A percentile compares a stretch with the other conserved stretches of the same genome.
These are phyloP conservation scores for Gallinago stenura DNA, from an alignment of 2,797 vertebrate species.

Conservation along the genomic window DNA sequence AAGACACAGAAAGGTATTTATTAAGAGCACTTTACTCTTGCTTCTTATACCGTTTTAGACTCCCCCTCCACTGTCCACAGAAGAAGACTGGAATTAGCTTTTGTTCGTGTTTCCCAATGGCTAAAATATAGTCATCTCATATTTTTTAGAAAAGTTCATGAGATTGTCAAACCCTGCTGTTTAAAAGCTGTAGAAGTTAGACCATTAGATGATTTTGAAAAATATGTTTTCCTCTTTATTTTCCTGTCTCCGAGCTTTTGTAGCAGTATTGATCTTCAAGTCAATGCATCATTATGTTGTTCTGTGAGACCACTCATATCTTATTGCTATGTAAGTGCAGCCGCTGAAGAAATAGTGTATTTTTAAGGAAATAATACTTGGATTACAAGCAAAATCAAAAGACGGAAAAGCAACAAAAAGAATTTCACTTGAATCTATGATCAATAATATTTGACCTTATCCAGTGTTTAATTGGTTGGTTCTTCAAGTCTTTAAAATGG, in stretches of 20 bases:
- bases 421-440: slow-evolving; percentile 68
- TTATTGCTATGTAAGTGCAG: slow-evolving; percentile 58
- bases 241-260: slow-evolving; percentile 56
- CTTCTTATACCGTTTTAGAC: not conserved
- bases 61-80: not conserved
- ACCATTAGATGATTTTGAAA: slow-evolving; percentile 49
- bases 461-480: slow-evolving; percentile 75
- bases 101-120: not conserved
- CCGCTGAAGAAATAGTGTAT: slow-evolving; percentile 18
- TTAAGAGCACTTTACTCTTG: not conserved
- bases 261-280: slow-evolving; percentile 75
- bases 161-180: slow-evolving; percentile 2
- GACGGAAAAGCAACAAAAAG: slow-evolving; percentile 42
- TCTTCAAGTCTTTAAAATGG: slow-evolving; percentile 77
- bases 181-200: slow-evolving; percentile 56
- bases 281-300: slow-evolving; percentile 71
- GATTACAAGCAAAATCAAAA: slow-evolving; percentile 67
- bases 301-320: slow-evolving; percentile 65
- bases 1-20: not conserved
- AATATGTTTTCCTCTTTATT: slow-evolving; percentile 18
- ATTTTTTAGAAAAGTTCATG: not conserved
- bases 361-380: slow-evolving; percentile 71
- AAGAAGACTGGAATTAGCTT: not conserved
- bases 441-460: slow-evolving; percentile 82
- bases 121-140: not conserved